Conservation (phyloP, 2,888 invertebrate species). For the Hanleya hanleyi region DNA sequence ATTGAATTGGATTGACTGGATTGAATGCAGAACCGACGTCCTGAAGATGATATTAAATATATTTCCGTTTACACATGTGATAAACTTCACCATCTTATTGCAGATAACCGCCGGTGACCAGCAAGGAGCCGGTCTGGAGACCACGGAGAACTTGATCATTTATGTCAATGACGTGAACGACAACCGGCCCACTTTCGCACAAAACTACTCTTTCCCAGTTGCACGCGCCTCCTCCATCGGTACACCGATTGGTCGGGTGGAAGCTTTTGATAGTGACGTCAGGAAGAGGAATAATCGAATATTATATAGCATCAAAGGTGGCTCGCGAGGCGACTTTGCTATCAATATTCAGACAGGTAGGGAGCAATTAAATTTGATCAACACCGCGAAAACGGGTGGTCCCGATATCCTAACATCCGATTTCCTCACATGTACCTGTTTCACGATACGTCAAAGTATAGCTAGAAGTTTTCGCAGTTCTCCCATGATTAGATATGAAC, state of each 20-base stretch:
- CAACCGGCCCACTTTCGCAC: constrained; percentile 30
- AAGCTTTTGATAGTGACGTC: constrained; percentile 22
- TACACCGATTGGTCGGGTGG: constrained; percentile 11
- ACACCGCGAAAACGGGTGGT: too few relatives aligned
- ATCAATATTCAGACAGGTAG: constrained; percentile 24
- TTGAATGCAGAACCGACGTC: too few relatives aligned
- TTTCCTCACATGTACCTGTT: too few relatives aligned
- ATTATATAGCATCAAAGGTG: constrained; percentile 17
- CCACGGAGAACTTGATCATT: constrained; percentile 27
- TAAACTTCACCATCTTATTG: background rate
- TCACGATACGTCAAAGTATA: too few relatives aligned
- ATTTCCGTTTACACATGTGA: too few relatives aligned
- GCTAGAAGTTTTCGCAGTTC: too few relatives aligned
- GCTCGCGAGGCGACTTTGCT: constrained; percentile 21
- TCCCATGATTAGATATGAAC: too few relatives aligned
- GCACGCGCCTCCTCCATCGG: background rate
- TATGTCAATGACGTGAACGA: constrained; percentile 33
- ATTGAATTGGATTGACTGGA: too few relatives aligned
- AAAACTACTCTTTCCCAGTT: constrained; percentile 12
- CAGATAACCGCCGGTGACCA: constrained; percentile 39
- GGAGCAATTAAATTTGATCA: too few relatives aligned
- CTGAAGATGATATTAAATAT: too few relatives aligned
- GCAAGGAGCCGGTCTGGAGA: constrained; percentile 26
- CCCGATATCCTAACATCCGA: too few relatives aligned
- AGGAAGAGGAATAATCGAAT: constrained; percentile 23